Evolutionary conservation across 2,888 invertebrate genomes (phyloP).

Genomic region (Brachycybe producta): DNA sequence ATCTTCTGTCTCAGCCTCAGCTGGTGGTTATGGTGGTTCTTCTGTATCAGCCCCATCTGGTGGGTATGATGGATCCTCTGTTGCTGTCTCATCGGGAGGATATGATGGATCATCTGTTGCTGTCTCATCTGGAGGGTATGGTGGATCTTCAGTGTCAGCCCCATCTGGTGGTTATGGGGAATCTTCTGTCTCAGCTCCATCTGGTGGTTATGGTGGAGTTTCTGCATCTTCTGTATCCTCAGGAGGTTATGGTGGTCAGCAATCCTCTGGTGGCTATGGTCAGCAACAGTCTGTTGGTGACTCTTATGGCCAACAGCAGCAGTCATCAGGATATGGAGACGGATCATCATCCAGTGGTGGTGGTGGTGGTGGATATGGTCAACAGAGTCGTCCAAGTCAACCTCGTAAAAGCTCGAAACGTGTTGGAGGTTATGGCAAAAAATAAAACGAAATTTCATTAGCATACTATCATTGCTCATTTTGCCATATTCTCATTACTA

Average conservation of each 20-base stretch:
- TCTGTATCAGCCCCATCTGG: neutral
- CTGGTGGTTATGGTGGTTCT: neutral
- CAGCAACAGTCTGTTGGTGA: neutral
- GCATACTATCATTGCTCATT: too few relatives aligned
- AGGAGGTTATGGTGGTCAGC: constrained; percentile 2
- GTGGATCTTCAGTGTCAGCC: neutral
- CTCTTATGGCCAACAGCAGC: neutral
- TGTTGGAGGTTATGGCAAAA: too few relatives aligned
- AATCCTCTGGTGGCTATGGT: neutral
- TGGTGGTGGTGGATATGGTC: too few relatives aligned
- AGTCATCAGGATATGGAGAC: too few relatives aligned
- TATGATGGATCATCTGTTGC: neutral
- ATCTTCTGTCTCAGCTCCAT: neutral
- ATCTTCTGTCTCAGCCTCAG: too few relatives aligned
- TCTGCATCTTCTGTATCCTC: neutral
- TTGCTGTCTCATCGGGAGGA: neutral
- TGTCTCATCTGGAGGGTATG: neutral
- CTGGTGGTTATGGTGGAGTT: neutral
- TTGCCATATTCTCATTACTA: too few relatives aligned
- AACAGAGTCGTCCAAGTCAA: too few relatives aligned
- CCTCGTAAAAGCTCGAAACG: too few relatives aligned
- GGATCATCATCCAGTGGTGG: too few relatives aligned
- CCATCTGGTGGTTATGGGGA: constrained; percentile 1
- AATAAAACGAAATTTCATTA: too few relatives aligned
- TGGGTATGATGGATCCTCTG: neutral